Percentiles rank a stretch among this genome's conserved stretches.
Evolutionary conservation across 2,113 vertebrate species (phyloP).

Genomic region (Burhinus bistriatus): DNA sequence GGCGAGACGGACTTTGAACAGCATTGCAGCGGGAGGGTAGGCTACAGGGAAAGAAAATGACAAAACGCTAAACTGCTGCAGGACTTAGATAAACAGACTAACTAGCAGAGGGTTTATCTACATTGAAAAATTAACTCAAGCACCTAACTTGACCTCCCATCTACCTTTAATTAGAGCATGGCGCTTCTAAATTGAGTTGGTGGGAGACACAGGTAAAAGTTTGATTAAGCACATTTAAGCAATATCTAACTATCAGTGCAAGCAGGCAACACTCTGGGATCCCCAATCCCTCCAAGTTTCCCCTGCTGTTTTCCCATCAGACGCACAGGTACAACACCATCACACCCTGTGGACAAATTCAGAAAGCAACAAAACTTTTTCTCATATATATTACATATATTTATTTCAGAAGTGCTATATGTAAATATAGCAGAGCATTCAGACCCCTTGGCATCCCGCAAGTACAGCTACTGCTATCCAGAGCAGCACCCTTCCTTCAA

Average conservation of each 20-base stretch:
- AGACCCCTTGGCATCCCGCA: neutral
- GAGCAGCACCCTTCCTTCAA: neutral
- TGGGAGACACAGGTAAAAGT: neutral
- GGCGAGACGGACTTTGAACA: neutral
- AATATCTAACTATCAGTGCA: neutral
- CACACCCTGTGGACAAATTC: neutral
- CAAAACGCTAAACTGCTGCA: neutral
- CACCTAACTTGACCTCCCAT: neutral
- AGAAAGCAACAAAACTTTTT: neutral
- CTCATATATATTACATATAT: neutral
- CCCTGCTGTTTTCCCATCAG: neutral
- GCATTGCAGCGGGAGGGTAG: neutral
- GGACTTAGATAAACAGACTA: neutral
- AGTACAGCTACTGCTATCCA: neutral
- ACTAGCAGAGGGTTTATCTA: neutral
- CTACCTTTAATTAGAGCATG: accelerated
- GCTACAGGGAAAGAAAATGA: neutral
- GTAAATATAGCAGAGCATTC: neutral
- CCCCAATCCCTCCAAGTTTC: neutral
- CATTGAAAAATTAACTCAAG: neutral
- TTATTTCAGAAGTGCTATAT: neutral
- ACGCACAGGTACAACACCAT: neutral
- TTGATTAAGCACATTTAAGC: neutral
- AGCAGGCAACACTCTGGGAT: neutral
- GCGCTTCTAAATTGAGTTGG: neutral